These are phyloP conservation scores for Ochropleura leucogaster DNA, from an alignment of 2,888 invertebrate species.

Conservation along the genomic window DNA sequence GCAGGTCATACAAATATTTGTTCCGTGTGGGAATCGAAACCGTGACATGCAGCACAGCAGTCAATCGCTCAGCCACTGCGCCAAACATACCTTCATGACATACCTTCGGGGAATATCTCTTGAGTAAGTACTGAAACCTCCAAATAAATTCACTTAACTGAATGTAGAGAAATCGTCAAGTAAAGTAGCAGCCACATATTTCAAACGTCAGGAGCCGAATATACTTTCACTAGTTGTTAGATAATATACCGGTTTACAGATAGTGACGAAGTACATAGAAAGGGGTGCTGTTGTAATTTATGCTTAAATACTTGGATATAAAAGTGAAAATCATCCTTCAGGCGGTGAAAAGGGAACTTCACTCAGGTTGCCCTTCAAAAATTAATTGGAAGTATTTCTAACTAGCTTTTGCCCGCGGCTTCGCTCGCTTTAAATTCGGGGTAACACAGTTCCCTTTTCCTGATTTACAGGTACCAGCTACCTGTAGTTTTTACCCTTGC, in stretches of 20 bases:
- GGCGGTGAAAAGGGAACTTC: neutral
- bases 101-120: too few species aligned
- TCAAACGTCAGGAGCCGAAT: slow-evolving; percentile 49
- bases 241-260: slow-evolving; percentile 53
- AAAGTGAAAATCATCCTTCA: neutral
- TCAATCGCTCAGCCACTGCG: too few species aligned
- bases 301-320: neutral
- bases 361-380: neutral
- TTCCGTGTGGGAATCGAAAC: too few species aligned
- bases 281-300: slow-evolving; percentile 8
- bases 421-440: too few species aligned
- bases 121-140: neutral
- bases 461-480: too few species aligned
- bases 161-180: slow-evolving; percentile 45
- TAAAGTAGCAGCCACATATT: slow-evolving; percentile 42
- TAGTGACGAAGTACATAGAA: slow-evolving; percentile 30
- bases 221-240: slow-evolving; percentile 64
- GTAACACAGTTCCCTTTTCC: too few species aligned
- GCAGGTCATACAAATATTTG: too few species aligned
- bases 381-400: neutral
- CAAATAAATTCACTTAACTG: neutral
- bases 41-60: too few species aligned
- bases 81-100: too few species aligned
- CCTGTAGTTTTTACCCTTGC: too few species aligned
- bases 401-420: too few species aligned